These are phyloP conservation scores for Xestobium rufovillosum DNA, from an alignment of 2,888 invertebrate genomes.

Conservation along the genomic window DNA sequence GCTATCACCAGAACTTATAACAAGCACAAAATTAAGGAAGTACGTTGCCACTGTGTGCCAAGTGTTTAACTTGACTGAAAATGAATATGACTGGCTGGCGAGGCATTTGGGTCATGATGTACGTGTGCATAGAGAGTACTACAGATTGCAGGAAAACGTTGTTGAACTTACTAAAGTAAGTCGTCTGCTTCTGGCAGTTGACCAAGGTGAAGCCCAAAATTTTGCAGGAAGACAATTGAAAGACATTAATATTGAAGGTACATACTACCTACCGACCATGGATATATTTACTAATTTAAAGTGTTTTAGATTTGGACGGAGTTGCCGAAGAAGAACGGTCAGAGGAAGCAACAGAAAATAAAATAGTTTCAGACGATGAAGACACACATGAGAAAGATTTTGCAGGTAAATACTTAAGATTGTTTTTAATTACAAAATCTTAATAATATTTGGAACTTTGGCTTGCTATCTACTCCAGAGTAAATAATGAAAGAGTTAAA, in stretches of 20 bases:
- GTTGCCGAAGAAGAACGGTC: too few relatives aligned
- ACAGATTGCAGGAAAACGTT: slow-evolving; percentile 26
- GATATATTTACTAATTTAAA: too few relatives aligned
- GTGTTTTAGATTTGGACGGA: too few relatives aligned
- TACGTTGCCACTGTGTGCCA: slow-evolving; percentile 29
- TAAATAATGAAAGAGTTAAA: too few relatives aligned
- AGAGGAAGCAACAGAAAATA: too few relatives aligned
- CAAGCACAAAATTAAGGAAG: slow-evolving; percentile 26
- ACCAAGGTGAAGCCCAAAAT: slow-evolving; percentile 22
- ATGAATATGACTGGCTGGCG: slow-evolving; percentile 27
- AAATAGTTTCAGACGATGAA: too few relatives aligned
- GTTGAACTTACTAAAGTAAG: slow-evolving; percentile 28
- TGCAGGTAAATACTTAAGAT: too few relatives aligned
- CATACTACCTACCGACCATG: too few relatives aligned
- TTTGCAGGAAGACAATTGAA: slow-evolving; percentile 16
- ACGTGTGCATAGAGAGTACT: slow-evolving; percentile 25
- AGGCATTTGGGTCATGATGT: slow-evolving; percentile 27
- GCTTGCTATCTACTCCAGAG: too few relatives aligned
- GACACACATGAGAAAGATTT: too few relatives aligned
- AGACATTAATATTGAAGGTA: slow-evolving; percentile 17
- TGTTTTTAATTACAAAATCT: too few relatives aligned
- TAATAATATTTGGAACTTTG: too few relatives aligned
- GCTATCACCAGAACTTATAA: slow-evolving; percentile 19
- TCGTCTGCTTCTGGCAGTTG: slow-evolving; percentile 24
- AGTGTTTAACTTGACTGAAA: slow-evolving; percentile 25